A percentile compares a stretch with the other conserved stretches of the same genome.
Evolutionary conservation across 2,113 vertebrate species (phyloP).

Genomic region (Sturnus vulgaris): DNA sequence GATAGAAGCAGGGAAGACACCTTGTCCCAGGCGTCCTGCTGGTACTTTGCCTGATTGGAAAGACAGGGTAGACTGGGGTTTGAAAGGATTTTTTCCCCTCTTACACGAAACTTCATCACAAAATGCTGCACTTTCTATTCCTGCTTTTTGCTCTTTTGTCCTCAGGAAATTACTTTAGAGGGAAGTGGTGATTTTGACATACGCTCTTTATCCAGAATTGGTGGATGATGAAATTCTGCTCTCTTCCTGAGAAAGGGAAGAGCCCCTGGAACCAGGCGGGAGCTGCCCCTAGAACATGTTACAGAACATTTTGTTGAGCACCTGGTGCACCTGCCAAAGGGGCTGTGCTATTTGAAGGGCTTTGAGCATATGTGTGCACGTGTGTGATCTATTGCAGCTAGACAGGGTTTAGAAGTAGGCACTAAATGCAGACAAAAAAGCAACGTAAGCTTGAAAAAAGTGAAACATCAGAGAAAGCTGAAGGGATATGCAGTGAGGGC

Average conservation of each 20-base stretch:
- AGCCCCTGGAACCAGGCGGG: background rate
- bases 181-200: background rate
- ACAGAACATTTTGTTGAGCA: background rate
- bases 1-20: background rate
- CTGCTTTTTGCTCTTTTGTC: background rate
- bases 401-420: background rate
- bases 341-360: background rate
- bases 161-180: background rate
- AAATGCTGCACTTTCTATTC: background rate
- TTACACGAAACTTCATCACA: background rate
- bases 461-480: background rate
- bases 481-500: background rate
- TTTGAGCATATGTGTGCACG: background rate
- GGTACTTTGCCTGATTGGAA: background rate
- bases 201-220: background rate
- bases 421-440: background rate
- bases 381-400: background rate
- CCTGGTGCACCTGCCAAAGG: background rate
- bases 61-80: background rate
- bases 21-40: background rate
- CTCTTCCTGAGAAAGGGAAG: background rate
- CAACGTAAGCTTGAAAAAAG: background rate
- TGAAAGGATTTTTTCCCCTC: background rate
- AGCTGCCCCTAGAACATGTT: accelerated
- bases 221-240: background rate